A percentile compares a stretch with the other conserved stretches of the same genome.
These are phyloP conservation scores for Heteromormyrus szaboi DNA, from an alignment of 2,797 vertebrate species.

Conservation along the genomic window DNA sequence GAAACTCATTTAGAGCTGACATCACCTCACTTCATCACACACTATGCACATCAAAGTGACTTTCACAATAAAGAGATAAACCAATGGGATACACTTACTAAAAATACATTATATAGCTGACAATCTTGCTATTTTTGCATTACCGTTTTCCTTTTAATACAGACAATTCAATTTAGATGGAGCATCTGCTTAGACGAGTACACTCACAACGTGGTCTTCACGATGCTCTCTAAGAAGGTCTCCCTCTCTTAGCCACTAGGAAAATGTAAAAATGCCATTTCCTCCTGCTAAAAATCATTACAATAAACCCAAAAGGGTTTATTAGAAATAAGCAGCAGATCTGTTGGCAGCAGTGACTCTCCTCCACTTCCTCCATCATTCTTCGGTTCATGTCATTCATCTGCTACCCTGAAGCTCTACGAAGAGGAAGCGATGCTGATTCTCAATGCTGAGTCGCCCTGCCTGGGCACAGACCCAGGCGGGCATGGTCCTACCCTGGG, in stretches of 20 bases:
- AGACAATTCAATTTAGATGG: not conserved
- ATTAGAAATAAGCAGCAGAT: not conserved
- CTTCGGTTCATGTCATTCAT: not conserved
- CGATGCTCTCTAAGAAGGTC: not conserved
- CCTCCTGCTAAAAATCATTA: not conserved
- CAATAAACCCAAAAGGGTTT: not conserved
- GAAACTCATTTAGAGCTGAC: slow-evolving; percentile 37
- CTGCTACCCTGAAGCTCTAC: not conserved
- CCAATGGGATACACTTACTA: not conserved
- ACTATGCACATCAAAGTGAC: not conserved
- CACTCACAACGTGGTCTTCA: not conserved
- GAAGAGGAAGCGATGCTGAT: not conserved
- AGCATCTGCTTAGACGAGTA: not conserved
- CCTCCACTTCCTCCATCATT: not conserved
- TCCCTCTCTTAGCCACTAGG: not conserved
- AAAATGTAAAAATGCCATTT: not conserved
- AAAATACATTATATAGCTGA: not conserved
- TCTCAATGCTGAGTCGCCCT: not conserved
- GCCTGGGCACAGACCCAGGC: not conserved
- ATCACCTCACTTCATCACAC: not conserved
- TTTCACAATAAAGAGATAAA: slow-evolving; percentile 1
- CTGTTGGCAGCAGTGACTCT: not conserved
- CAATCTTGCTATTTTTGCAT: not conserved
- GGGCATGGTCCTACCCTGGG: not conserved
- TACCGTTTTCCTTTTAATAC: not conserved